Evolutionary conservation across 2,797 vertebrate genomes (phyloP).

Genomic region (Anguilla anguilla): DNA sequence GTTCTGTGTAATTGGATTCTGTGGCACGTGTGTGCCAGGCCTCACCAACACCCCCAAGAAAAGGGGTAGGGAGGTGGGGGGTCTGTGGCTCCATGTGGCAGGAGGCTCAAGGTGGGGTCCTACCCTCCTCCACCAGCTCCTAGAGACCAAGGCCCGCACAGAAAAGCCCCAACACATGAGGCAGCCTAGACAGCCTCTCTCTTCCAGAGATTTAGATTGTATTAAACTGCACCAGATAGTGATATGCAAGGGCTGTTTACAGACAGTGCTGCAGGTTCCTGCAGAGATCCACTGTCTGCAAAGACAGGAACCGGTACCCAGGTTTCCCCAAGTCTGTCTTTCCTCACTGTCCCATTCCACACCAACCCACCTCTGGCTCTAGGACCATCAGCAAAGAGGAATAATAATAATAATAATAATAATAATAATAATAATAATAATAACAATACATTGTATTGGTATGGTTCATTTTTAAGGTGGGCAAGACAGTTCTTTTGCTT

Average conservation of each 20-base stretch:
- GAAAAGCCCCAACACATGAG: background rate
- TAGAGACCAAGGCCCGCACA: background rate
- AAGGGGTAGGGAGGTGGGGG: background rate
- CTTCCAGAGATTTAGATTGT: background rate
- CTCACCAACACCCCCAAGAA: no score
- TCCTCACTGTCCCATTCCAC: background rate
- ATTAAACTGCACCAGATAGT: slow-evolving; percentile 32
- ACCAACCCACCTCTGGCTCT: background rate
- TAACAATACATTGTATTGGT: background rate
- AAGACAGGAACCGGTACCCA: slow-evolving; percentile 1
- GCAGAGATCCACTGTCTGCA: background rate
- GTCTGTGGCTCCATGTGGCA: background rate
- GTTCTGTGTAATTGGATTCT: background rate
- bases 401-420: no score
- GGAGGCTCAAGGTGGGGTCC: background rate
- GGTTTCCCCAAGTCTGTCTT: background rate
- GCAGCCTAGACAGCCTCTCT: background rate
- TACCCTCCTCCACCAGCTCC: background rate
- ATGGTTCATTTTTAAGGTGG: background rate
- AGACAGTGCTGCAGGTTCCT: slow-evolving; percentile 16
- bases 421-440: background rate
- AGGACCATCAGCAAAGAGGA: no score
- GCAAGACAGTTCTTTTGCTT: no score
- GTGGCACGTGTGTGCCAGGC: background rate
- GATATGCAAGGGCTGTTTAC: slow-evolving; percentile 20